Base-by-base conservation (phyloP, 2,797 vertebrate species). In the Pseudochirops cupreus region DNA sequence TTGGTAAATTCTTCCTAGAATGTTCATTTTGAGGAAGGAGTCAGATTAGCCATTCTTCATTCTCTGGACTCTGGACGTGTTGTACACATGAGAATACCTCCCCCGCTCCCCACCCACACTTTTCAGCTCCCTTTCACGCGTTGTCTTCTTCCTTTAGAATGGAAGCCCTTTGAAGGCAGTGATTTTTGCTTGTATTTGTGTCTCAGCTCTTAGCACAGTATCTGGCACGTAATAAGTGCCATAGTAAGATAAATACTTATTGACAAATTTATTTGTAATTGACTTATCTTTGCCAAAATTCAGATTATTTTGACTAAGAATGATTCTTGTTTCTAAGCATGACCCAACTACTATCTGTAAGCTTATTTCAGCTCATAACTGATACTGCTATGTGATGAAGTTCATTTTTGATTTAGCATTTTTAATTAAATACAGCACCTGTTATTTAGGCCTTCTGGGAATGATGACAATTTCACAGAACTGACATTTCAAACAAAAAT, bases 401-500 rank as follows among this genome's bases (percentile, higher is more conserved):
- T 50, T 97, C 56, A 29, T 94, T 92, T 95, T 95, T 87, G 67
- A n/a, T 95, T 96, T 91, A 96, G 33, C 91, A 91, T 59, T 97
- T 97, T 96, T 96, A 95, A 0, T 97, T 97, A 94, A 95, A 92
- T 94, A 90, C 50, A 62, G 13, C 13, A 29, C 54, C 50, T 97
- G n/a, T 57, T 96, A 82, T 95, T 92, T 96, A 97, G 93, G 39
- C 94, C 97, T 97, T 90, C 95, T 92, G 14, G 91, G 92, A 67
- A 91, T 74, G 92, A 0, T 54, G 96, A 97, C 92, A 96, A 95
- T 98, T 87, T 96, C 95, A 89, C 93, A 95, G 95, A 96, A 96
- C 87, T 98, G 97, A 93, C 93, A 94, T 97, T 98, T 98, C 94
- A 95, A 96, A 97, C 87, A 97, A 97, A 93, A 74, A 31, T 52